Percentiles rank a stretch among this genome's conserved stretches.
phyloP scores from a whole-genome alignment of 1,140 invertebrate genomes.

The Tetragonula clypearis region DNA sequence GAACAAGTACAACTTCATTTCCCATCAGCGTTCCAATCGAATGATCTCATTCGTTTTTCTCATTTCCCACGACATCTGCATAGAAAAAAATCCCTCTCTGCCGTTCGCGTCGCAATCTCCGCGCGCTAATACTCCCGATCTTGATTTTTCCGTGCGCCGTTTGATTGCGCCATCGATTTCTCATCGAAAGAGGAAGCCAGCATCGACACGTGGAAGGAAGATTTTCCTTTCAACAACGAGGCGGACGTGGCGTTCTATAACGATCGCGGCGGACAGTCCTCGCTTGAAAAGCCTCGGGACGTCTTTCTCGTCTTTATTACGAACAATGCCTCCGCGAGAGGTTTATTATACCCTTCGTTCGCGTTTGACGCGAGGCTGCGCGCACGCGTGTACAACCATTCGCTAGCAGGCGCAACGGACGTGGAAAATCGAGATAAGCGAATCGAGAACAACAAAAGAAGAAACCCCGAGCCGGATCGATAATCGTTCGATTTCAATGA shows the following conservation, averaged over 20 bases:
- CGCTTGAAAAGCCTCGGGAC: constrained; percentile 30
- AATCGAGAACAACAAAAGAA: constrained; percentile 52
- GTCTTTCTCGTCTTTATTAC: constrained; percentile 57
- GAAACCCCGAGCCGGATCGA: constrained; percentile 45
- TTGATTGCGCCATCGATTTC: background rate
- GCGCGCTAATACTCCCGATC: background rate
- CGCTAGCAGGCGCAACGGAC: too few species aligned
- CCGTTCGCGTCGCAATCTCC: background rate
- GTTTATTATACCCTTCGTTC: constrained; percentile 61
- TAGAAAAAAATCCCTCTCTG: background rate
- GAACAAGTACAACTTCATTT: background rate
- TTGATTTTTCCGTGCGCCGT: background rate
- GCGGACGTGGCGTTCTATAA: constrained; percentile 13
- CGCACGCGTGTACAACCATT: background rate
- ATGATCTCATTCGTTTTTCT: background rate
- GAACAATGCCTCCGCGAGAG: constrained; percentile 59
- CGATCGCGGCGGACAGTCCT: constrained; percentile 6
- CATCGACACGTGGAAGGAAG: background rate
- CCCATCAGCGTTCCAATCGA: background rate
- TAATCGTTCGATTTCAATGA: constrained; percentile 65
- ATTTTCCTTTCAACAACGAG: constrained; percentile 27
- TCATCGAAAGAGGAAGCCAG: background rate
- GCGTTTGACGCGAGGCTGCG: constrained; percentile 45
- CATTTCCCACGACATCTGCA: background rate
- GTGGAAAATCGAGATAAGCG: constrained; percentile 52